Evolutionary conservation across 2,113 vertebrate genomes (phyloP).

Genomic region (Charina bottae): DNA sequence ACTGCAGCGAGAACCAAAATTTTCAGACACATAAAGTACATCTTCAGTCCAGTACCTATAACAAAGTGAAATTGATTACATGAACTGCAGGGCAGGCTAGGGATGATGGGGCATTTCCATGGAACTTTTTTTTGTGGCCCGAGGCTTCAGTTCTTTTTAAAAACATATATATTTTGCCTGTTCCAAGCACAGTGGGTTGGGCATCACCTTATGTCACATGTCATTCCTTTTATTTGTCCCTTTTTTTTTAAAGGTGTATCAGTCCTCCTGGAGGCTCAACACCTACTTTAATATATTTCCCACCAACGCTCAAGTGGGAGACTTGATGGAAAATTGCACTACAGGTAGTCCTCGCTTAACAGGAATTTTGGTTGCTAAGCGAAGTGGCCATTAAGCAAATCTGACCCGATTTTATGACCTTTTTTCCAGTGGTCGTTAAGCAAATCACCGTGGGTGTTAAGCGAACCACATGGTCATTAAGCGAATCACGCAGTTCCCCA

Average conservation of each 20-base stretch:
- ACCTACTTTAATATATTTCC: background rate
- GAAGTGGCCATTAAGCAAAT: too few species aligned
- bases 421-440: too few species aligned
- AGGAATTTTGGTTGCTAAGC: too few species aligned
- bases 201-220: background rate
- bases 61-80: background rate
- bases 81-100: background rate
- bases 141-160: background rate
- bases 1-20: background rate
- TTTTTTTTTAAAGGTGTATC: background rate
- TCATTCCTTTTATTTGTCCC: background rate
- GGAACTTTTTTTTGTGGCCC: background rate
- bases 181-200: background rate
- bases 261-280: background rate
- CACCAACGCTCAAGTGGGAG: background rate
- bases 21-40: background rate
- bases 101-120: background rate
- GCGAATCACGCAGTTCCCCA: too few species aligned
- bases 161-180: background rate
- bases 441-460: too few species aligned
- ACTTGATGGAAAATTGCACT: background rate
- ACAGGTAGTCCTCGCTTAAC: too few species aligned
- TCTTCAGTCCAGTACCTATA: background rate
- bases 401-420: too few species aligned
- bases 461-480: too few species aligned